phyloP scores from a whole-genome alignment of 1,140 invertebrate genomes.

The Paraescarpia echinospica region DNA sequence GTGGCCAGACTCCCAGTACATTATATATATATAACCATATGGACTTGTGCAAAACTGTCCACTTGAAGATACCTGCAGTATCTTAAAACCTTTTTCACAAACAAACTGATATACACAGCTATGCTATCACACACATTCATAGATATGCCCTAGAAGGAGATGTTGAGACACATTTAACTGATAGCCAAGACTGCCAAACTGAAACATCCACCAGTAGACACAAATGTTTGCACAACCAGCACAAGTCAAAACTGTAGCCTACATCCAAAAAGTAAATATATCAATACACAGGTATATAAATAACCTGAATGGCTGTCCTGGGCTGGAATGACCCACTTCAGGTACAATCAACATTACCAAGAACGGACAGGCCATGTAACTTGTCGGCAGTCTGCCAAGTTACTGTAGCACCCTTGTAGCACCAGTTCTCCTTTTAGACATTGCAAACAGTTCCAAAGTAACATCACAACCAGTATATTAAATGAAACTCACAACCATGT shows the following conservation, averaged over 20 bases:
- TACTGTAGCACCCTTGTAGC: background rate
- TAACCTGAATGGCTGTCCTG: background rate
- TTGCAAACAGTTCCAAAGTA: background rate
- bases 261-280: background rate
- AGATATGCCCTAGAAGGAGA: background rate
- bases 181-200: background rate
- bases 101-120: background rate
- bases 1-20: no score
- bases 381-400: background rate
- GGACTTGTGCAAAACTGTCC: background rate
- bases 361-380: background rate
- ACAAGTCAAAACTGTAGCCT: background rate
- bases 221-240: background rate
- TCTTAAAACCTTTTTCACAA: background rate
- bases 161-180: background rate
- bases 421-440: background rate
- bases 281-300: background rate
- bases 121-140: background rate
- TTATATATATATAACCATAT: background rate
- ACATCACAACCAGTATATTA: background rate
- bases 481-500: background rate
- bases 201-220: background rate
- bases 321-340: background rate
- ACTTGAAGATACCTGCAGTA: background rate
- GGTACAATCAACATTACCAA: background rate